phyloP scores from a whole-genome alignment of 1,140 invertebrate species.

The Drosophila nannoptera region DNA sequence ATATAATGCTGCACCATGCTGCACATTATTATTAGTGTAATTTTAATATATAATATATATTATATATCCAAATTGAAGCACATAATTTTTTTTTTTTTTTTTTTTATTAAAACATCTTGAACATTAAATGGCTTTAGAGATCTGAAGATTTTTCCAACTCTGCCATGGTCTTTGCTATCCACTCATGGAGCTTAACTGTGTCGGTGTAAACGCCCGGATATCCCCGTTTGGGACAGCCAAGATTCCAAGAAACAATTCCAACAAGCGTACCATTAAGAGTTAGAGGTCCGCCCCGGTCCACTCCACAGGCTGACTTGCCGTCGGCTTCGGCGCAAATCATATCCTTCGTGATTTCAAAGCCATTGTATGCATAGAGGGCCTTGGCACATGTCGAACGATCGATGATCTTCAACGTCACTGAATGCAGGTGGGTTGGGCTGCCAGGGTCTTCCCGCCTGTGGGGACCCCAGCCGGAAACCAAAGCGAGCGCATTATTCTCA shows the following conservation, averaged over 20 bases:
- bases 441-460: too few species aligned
- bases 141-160: too few species aligned
- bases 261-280: constrained; percentile 22
- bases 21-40: too few species aligned
- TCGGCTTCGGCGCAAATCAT: constrained; percentile 34
- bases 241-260: constrained; percentile 47
- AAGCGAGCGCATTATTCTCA: background rate
- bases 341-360: constrained; percentile 13
- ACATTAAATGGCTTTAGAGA: too few species aligned
- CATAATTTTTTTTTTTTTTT: too few species aligned
- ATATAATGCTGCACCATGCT: too few species aligned
- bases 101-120: too few species aligned
- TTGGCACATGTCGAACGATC: background rate
- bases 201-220: constrained; percentile 86
- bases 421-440: background rate
- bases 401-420: background rate
- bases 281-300: constrained; percentile 31
- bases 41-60: too few species aligned
- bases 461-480: constrained; percentile 10
- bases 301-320: constrained; percentile 24
- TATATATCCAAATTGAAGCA: too few species aligned
- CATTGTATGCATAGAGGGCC: background rate
- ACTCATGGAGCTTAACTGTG: constrained; percentile 75
- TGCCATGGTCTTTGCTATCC: background rate
- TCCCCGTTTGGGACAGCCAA: constrained; percentile 82